Conservation (phyloP, 2,888 invertebrate genomes). For the Exocentrus adspersus region DNA sequence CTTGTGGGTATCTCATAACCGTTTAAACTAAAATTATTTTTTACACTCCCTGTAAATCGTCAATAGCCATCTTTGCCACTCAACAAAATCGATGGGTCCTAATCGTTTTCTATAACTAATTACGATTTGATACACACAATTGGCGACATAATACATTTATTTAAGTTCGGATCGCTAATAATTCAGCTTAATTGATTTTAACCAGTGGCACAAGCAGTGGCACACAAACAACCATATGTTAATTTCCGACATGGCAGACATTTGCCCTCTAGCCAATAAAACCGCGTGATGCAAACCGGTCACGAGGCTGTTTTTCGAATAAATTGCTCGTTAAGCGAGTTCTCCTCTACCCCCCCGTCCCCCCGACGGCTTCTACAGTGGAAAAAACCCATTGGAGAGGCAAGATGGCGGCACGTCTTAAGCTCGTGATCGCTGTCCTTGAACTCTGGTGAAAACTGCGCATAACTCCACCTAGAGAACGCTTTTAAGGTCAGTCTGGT, state of each 20-base stretch:
- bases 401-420: slow-evolving; percentile 8
- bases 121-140: slow-evolving; percentile 26
- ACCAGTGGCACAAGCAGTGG: slow-evolving; percentile 44
- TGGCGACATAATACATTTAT: slow-evolving; percentile 29
- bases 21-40: background rate
- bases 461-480: background rate
- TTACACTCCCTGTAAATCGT: background rate
- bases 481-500: background rate
- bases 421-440: slow-evolving; percentile 13
- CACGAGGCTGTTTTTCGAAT: slow-evolving; percentile 34
- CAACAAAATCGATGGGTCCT: background rate
- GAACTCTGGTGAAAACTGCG: background rate
- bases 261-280: slow-evolving; percentile 33
- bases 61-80: background rate
- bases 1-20: background rate
- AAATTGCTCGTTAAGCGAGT: slow-evolving; percentile 22
- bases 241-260: slow-evolving; percentile 33
- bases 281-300: slow-evolving; percentile 32
- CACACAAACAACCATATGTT: slow-evolving; percentile 39
- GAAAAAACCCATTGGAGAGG: background rate
- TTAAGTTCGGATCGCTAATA: slow-evolving; percentile 34
- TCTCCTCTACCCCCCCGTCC: background rate
- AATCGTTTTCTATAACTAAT: slow-evolving; percentile 4
- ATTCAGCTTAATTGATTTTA: slow-evolving; percentile 41
- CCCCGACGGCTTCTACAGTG: background rate